Percentiles rank a stretch among this genome's conserved stretches.
phyloP scores from a whole-genome alignment of 2,797 vertebrate genomes.

The Nannoperca obscura region DNA sequence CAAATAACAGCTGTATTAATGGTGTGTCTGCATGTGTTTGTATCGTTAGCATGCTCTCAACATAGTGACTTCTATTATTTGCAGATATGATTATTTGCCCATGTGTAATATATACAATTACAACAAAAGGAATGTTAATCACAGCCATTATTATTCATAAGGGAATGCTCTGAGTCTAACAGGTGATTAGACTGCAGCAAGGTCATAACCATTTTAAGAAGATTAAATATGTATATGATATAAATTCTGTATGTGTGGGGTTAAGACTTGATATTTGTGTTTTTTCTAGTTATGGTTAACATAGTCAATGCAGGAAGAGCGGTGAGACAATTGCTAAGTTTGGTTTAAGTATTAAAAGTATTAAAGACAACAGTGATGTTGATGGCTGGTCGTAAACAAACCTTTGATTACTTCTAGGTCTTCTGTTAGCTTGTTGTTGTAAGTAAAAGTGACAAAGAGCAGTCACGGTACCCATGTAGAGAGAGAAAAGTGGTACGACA shows the following conservation, averaged over 20 bases:
- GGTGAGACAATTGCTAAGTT: not conserved
- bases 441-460: not conserved
- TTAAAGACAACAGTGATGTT: not conserved
- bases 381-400: not conserved
- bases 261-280: not conserved
- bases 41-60: not conserved
- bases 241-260: not conserved
- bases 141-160: conserved; percentile 8
- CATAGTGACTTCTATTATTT: not conserved
- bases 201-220: not conserved
- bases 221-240: not conserved
- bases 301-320: not conserved
- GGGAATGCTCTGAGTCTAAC: conserved; percentile 5
- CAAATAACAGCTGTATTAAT: no score
- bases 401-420: not conserved
- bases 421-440: not conserved
- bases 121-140: not conserved
- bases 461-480: not conserved
- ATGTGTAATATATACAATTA: not conserved
- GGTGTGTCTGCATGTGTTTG: no score
- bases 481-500: conserved; percentile 9
- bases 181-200: conserved; percentile 12
- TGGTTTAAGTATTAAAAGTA: not conserved
- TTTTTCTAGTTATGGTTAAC: not conserved
- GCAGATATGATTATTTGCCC: not conserved